A percentile compares a stretch with the other conserved stretches of the same genome.
phyloP scores from a whole-genome alignment of 2,888 invertebrate genomes.

The Rhagonycha lutea region DNA sequence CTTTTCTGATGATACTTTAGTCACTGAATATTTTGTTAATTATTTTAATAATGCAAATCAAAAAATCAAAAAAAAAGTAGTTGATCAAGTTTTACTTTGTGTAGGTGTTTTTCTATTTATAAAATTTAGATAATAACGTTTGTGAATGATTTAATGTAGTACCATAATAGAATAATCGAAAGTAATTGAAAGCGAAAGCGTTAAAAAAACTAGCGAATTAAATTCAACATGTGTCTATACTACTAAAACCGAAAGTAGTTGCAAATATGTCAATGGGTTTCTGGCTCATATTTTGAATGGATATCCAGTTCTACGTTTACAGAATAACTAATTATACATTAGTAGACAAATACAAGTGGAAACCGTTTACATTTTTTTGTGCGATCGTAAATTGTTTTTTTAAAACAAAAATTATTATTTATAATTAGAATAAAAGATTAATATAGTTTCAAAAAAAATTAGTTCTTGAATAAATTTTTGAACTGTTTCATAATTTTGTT shows the following conservation, averaged over 20 bases:
- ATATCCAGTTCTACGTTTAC: slow-evolving; percentile 20
- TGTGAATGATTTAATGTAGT: background rate
- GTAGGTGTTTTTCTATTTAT: background rate
- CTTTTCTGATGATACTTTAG: background rate
- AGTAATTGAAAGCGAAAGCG: slow-evolving; percentile 33
- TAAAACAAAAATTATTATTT: background rate
- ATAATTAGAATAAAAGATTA: background rate
- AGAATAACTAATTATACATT: slow-evolving; percentile 17
- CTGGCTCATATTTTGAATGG: slow-evolving; percentile 24
- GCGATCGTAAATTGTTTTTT: slow-evolving; percentile 1
- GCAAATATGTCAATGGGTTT: slow-evolving; percentile 36
- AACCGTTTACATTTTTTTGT: slow-evolving; percentile 9
- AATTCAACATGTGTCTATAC: slow-evolving; percentile 20
- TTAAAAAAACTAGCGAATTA: slow-evolving; percentile 28
- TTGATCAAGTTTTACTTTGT: background rate
- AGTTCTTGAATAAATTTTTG: background rate
- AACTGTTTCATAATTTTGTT: background rate
- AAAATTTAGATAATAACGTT: background rate
- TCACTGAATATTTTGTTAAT: background rate
- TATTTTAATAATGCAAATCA: background rate
- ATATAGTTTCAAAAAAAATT: background rate
- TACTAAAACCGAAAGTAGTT: slow-evolving; percentile 35
- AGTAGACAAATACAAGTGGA: background rate
- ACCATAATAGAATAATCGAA: slow-evolving; percentile 12
- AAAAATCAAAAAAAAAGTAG: background rate